Conservation (phyloP, 2,797 vertebrate genomes). For the Oryzias sinensis region DNA sequence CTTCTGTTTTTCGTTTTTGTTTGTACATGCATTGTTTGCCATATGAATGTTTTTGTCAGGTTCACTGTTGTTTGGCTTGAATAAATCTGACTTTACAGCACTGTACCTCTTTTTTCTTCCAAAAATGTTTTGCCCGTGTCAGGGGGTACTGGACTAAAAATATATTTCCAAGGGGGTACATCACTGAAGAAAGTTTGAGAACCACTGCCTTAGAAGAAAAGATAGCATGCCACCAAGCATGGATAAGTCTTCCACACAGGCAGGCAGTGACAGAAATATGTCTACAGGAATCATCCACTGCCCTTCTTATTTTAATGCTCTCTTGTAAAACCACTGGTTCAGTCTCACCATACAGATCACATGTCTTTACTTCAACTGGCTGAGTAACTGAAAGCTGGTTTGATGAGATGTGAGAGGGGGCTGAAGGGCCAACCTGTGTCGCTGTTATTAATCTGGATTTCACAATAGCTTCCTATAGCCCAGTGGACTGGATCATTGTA, state of each 20-base stretch:
- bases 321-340: constrained; percentile 1
- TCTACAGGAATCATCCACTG: no score
- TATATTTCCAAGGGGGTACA: no score
- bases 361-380: constrained; percentile 29
- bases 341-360: constrained; percentile 17
- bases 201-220: constrained; percentile 15
- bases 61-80: no score
- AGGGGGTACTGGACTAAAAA: no score
- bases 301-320: constrained; percentile 1
- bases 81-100: no score
- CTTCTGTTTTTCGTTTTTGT: no score
- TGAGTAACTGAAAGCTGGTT: constrained; percentile 25
- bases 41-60: no score
- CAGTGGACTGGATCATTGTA: constrained; percentile 58
- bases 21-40: no score
- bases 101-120: no score
- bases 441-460: constrained; percentile 51
- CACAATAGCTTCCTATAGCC: constrained; percentile 54
- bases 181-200: no score
- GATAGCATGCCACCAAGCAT: constrained; percentile 13
- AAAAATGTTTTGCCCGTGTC: no score
- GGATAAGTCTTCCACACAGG: constrained; percentile 11
- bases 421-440: constrained; percentile 42
- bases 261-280: constrained; percentile 1
- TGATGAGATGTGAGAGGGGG: constrained; percentile 37